Evolutionary conservation across 2,113 vertebrate species (phyloP).

Genomic region (Callithrix jacchus): DNA sequence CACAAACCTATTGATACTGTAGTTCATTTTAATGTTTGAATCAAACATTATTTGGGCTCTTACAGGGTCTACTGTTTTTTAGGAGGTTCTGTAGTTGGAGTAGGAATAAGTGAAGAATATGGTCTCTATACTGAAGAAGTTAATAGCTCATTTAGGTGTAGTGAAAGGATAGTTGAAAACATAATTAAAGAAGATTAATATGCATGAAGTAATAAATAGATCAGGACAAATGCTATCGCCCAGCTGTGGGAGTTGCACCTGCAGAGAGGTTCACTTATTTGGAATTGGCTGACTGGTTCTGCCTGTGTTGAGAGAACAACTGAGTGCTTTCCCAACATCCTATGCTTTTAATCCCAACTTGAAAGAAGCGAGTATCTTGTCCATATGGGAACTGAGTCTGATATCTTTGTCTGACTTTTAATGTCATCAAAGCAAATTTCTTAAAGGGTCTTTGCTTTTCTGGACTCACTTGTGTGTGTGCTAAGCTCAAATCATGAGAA

Average conservation of each 20-base stretch:
- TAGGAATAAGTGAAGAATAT: neutral
- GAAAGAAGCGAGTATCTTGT: neutral
- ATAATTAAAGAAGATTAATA: neutral
- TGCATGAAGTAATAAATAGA: neutral
- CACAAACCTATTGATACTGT: neutral
- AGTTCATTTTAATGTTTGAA: neutral
- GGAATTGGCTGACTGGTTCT: neutral
- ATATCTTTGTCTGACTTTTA: neutral
- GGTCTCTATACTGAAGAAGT: neutral
- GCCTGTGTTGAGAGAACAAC: neutral
- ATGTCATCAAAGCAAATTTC: neutral
- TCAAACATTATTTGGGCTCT: neutral
- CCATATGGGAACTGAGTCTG: neutral
- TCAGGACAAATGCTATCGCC: neutral
- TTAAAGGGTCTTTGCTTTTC: slow-evolving; percentile 13
- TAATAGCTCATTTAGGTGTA: neutral
- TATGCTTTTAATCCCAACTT: neutral
- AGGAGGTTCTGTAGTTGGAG: neutral
- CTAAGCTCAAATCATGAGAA: slow-evolving; percentile 56
- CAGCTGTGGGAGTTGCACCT: neutral
- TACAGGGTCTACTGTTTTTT: neutral
- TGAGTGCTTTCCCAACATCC: neutral
- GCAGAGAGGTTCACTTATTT: neutral
- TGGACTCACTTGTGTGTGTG: slow-evolving; percentile 37
- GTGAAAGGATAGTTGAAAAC: neutral